Base-by-base conservation (phyloP, 2,888 invertebrate species). In the Acanthosepion pharaonis region DNA sequence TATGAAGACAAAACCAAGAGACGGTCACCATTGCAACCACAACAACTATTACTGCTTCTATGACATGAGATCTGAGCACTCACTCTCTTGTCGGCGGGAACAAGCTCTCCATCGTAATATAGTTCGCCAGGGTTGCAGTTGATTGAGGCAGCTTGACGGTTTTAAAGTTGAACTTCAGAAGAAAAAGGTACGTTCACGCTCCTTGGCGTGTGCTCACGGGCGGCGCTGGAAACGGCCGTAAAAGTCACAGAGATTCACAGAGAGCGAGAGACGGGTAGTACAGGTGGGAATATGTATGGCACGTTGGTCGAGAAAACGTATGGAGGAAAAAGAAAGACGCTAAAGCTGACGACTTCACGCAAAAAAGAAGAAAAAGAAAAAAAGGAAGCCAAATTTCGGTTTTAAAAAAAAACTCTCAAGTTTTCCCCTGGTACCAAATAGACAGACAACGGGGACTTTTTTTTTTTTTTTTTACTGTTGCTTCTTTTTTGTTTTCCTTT, bases 81-180 rank as follows among this genome's bases (percentile, higher is more conserved):
- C n/a, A 49, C 53, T 93, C 93, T 93, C 49, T 53, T 93, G 49
- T 28, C 11, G 49, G 49, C 48, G 49, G 42, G 53, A 53, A 93
- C 93, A 93, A 53, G n/a, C 78, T 78, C 78, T 78, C 78, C 78
- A 78, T 78, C 78, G 78, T 78, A 78, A 78, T 33, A 78, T 78
- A 78, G n/a, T 78, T 78, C n/a, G 78, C 78, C 78, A 78, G 9
- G n/a, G 78, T 78, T 78, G 78, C 33, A 33, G 78, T 78, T 78
- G 78, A 33, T 78, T 78, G 78, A 78, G 78, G 78, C 78, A 78
- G n/a, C 78, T 78, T 78, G 78, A 33, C 78, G 78, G 78, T n/a
- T 78, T 78, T 3, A 78, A 11, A n/a, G 78, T 33, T n/a, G 15
- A 78, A 78, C 78, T 33, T n/a, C 15, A n/a, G n/a, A 15, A 64